A percentile compares a stretch with the other conserved stretches of the same genome.
Evolutionary conservation across 2,888 invertebrate genomes (phyloP).

Genomic region (Cantharis rufa): DNA sequence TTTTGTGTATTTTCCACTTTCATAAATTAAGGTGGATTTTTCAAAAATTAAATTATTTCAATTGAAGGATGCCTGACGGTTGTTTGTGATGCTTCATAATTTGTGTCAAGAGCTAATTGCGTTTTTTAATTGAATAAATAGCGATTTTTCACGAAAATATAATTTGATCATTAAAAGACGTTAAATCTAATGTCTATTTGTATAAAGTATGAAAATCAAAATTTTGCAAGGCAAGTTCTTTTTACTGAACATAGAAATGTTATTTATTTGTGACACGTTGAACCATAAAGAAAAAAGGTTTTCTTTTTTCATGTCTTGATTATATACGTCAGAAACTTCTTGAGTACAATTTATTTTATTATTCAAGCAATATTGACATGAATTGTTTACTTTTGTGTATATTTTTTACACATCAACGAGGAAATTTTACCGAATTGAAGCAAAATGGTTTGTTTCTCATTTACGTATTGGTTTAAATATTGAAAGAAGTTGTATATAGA

Average conservation of each 20-base stretch:
- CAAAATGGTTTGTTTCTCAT: not conserved
- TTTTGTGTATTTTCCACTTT: not conserved
- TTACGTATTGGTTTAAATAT: not conserved
- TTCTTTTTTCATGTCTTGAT: conserved; percentile 26
- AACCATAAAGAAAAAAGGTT: conserved; percentile 28
- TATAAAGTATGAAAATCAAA: conserved; percentile 21
- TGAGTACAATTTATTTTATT: conserved; percentile 25
- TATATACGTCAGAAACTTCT: conserved; percentile 16
- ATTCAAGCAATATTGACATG: conserved; percentile 5
- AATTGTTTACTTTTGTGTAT: not conserved
- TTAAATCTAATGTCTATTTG: not conserved
- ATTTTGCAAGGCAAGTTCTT: conserved; percentile 18
- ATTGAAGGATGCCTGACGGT: not conserved
- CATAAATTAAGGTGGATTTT: not conserved
- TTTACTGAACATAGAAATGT: conserved; percentile 15
- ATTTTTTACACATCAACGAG: not conserved
- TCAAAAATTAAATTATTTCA: not conserved
- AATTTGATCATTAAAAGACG: not conserved
- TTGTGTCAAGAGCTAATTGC: not conserved
- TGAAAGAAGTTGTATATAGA: not conserved
- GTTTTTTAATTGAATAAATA: not conserved
- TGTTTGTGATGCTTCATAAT: not conserved
- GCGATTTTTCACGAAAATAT: not conserved
- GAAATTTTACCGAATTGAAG: not conserved
- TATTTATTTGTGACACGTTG: conserved; percentile 27